Percentiles rank a stretch among this genome's conserved stretches.
phyloP scores from a whole-genome alignment of 2,888 invertebrate genomes.

The Noctua janthe region DNA sequence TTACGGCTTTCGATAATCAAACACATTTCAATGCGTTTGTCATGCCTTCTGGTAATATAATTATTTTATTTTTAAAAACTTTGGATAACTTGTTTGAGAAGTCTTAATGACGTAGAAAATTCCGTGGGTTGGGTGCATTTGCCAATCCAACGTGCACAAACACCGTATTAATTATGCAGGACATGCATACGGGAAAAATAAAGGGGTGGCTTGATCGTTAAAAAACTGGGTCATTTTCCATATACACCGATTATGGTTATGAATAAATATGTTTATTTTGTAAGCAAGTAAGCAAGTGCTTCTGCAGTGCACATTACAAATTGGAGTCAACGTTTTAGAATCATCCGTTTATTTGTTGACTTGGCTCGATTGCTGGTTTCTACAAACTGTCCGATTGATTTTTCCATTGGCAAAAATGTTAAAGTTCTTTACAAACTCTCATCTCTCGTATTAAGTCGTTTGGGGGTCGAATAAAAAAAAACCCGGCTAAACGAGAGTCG shows the following conservation, averaged over 20 bases:
- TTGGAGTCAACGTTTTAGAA: background rate
- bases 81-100: background rate
- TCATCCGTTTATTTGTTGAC: background rate
- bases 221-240: conserved; percentile 16
- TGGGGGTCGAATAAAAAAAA: background rate
- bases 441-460: background rate
- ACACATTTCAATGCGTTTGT: background rate
- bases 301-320: background rate
- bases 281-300: background rate
- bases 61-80: background rate
- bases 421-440: background rate
- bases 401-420: background rate
- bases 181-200: background rate
- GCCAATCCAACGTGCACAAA: background rate
- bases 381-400: background rate
- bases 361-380: background rate
- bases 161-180: conserved; percentile 1
- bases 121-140: background rate
- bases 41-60: background rate
- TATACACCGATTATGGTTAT: background rate
- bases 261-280: background rate
- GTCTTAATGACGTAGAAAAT: background rate
- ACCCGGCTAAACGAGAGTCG: no score
- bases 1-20: background rate
- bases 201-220: conserved; percentile 3